These are phyloP conservation scores for Eupsittula cactorum DNA, from an alignment of 2,113 vertebrate genomes.

Conservation along the genomic window DNA sequence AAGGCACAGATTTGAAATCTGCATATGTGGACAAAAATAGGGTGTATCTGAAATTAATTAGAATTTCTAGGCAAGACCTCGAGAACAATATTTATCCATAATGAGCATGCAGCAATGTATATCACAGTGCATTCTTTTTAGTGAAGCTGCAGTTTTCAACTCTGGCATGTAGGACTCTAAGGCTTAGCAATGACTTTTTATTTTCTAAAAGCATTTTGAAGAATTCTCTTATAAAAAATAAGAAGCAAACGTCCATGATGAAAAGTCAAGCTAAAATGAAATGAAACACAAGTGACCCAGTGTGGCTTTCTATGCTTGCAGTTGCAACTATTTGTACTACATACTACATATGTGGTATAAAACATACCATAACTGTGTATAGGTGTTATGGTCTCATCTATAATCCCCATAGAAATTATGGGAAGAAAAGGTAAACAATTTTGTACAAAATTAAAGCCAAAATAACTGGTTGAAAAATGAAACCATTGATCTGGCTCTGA, in stretches of 20 bases:
- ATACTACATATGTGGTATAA: not conserved
- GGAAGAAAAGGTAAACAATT: not conserved
- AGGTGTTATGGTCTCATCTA: not conserved
- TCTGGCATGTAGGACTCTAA: not conserved
- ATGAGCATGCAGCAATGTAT: not conserved
- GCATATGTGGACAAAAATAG: slow-evolving; percentile 48
- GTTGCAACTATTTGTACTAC: not conserved
- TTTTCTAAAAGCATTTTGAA: not conserved
- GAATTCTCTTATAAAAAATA: not conserved
- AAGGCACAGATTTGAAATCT: slow-evolving; percentile 65
- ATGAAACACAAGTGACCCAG: not conserved
- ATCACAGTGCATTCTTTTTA: not conserved
- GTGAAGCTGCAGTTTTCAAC: not conserved
- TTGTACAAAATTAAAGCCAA: not conserved
- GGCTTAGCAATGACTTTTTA: not conserved
- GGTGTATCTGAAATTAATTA: slow-evolving; percentile 27
- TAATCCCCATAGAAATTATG: not conserved
- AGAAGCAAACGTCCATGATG: not conserved
- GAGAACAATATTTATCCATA: slow-evolving; percentile 5
- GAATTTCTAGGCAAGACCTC: not conserved
- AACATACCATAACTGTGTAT: not conserved
- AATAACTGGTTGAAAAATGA: not conserved
- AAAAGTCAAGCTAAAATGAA: not conserved
- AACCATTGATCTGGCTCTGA: not conserved
- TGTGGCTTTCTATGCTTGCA: not conserved